Evolutionary conservation across 35 echinoderm and acorn worm species (phyloP).

Genomic region (Heliocidaris tuberculata): DNA sequence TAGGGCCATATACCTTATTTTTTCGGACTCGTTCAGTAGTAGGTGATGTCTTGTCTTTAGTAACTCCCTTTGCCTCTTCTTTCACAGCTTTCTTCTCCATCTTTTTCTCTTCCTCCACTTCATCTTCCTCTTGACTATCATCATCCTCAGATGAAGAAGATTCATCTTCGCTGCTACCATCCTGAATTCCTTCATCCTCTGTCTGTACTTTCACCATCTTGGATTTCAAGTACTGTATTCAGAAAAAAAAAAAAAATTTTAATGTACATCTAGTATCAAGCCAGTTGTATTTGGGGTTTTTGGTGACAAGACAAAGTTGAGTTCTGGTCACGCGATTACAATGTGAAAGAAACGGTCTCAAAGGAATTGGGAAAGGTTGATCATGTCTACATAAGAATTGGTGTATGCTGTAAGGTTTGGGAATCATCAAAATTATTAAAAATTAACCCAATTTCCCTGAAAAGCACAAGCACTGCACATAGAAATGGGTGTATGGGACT

Average conservation of each 20-base stretch:
- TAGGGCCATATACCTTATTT: constrained; percentile 25
- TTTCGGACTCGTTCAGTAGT: not conserved
- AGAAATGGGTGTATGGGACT: too few species aligned
- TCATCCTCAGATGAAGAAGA: constrained; percentile 47
- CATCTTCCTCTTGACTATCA: not conserved
- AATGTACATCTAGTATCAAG: not conserved
- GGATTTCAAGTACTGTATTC: constrained; percentile 64
- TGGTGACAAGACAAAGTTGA: too few species aligned
- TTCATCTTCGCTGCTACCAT: constrained; percentile 58
- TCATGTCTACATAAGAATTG: too few species aligned
- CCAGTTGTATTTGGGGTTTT: too few species aligned
- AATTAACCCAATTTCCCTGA: too few species aligned
- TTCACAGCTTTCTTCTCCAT: not conserved
- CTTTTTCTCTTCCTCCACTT: constrained; percentile 37
- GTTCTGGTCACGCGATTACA: too few species aligned
- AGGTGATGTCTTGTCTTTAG: not conserved
- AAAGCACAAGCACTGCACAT: too few species aligned
- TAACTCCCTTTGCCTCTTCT: constrained; percentile 9
- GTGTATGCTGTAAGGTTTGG: too few species aligned
- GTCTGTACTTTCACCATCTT: constrained; percentile 64
- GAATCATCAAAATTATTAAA: too few species aligned
- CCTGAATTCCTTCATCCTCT: constrained; percentile 38
- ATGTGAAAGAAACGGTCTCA: too few species aligned
- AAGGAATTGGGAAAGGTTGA: too few species aligned
- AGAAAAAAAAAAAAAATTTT: not conserved